phyloP scores from a whole-genome alignment of 2,797 vertebrate genomes.

The Glyptemys insculpta region DNA sequence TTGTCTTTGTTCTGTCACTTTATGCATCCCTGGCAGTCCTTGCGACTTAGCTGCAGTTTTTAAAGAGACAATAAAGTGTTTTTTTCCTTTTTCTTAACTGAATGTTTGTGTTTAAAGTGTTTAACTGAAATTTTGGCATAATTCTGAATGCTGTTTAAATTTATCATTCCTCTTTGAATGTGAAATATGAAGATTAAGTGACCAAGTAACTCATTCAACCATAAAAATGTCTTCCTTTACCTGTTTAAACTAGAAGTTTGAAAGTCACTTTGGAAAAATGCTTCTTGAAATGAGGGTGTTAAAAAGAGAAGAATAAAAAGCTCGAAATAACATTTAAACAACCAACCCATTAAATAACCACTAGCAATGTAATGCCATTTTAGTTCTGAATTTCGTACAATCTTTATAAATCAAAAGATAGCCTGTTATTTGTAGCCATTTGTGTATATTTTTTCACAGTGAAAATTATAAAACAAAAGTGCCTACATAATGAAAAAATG shows the following conservation, averaged over 20 bases:
- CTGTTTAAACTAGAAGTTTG: conserved; percentile 9
- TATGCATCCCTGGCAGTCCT: background rate
- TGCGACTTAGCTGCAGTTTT: conserved; percentile 12
- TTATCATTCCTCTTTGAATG: conserved; percentile 22
- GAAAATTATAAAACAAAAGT: conserved; percentile 65
- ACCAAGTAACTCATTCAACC: conserved; percentile 35
- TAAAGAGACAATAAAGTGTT: background rate
- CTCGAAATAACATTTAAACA: background rate
- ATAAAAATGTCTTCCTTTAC: conserved; percentile 16
- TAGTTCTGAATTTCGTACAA: conserved; percentile 60
- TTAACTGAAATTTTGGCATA: conserved; percentile 57
- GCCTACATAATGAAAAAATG: conserved; percentile 28
- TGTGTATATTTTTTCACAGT: conserved; percentile 67
- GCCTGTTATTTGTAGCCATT: conserved; percentile 65
- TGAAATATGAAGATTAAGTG: conserved; percentile 41
- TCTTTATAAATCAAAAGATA: conserved; percentile 47
- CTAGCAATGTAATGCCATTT: conserved; percentile 55
- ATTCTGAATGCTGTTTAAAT: conserved; percentile 36
- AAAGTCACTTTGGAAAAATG: conserved; percentile 31
- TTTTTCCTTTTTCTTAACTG: background rate
- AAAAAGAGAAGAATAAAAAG: conserved; percentile 3
- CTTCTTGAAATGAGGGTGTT: conserved; percentile 26
- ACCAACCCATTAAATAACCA: conserved; percentile 43
- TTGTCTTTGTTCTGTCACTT: background rate
- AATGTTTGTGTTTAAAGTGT: conserved; percentile 8